A percentile compares a stretch with the other conserved stretches of the same genome.
These are phyloP conservation scores for Lepidurus couesii DNA, from an alignment of 1,140 invertebrate species.

Conservation along the genomic window DNA sequence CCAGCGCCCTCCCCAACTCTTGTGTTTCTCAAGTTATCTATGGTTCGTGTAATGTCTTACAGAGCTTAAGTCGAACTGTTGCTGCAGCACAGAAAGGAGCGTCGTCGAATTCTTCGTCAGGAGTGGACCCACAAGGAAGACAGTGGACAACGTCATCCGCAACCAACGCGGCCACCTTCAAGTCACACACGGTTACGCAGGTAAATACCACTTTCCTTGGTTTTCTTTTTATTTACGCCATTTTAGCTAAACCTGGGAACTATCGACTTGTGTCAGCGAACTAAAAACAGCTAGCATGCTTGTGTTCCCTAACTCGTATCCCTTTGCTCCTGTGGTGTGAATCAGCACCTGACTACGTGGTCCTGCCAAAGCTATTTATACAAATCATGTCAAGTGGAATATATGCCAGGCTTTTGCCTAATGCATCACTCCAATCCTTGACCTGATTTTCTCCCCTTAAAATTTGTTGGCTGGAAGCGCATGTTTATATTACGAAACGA, in stretches of 20 bases:
- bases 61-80: slow-evolving; percentile 18
- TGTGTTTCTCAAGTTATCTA: neutral
- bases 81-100: slow-evolving; percentile 5
- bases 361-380: slow-evolving; percentile 22
- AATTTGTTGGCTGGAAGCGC: neutral
- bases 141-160: slow-evolving; percentile 11
- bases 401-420: neutral
- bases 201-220: neutral
- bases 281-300: neutral
- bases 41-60: neutral
- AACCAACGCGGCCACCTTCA: neutral
- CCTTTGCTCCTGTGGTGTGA: neutral
- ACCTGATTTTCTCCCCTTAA: neutral
- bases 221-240: neutral
- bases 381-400: slow-evolving; percentile 14
- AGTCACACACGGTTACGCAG: neutral
- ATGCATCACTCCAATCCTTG: slow-evolving; percentile 7
- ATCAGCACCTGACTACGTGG: slow-evolving; percentile 10
- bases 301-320: neutral
- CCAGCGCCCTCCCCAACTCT: neutral
- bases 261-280: neutral
- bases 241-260: too few relatives aligned
- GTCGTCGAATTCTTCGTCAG: neutral
- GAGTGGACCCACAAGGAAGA: neutral
- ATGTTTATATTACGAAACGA: neutral